Evolutionary conservation across 2,888 invertebrate genomes (phyloP), one percentile per base, ranked within the genome.

Genomic region (Phorcus lineatus): DNA sequence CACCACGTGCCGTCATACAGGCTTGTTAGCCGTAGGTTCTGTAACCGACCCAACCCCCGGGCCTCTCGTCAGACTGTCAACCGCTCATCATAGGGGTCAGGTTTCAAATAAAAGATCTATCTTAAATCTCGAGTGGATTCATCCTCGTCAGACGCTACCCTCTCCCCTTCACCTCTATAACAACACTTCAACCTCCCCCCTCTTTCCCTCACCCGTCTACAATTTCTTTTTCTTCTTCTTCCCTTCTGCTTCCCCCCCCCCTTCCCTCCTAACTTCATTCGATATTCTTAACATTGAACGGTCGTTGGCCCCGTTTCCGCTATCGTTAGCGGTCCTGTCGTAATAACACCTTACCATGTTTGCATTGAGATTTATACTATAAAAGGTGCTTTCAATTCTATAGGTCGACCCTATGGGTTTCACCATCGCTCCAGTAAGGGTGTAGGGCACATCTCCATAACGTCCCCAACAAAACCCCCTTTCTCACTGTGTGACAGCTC

Each of bases 371-470:
- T 31, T 31, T 70, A 70, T 36, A 36, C 36, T 36, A 17, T 36
- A 70, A 70, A 70, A 28, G 70, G 31, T 36, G 70, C 70, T 70
- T 70, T 70, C 70, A 70, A 70, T 70, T 70, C 31, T 70, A 70
- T 36, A 19, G 70, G 40, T 31, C 36, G 70, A 19, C 40, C 70
- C 70, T 36, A 11, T n/a, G 70, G 31, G 70, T 19, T 31, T 70
- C 36, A 31, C 0, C 4, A 70, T 28, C n/a, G 31, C 31, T 40
- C 70, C 40, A 9, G 36, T 28, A 19, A 16, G 4, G 28, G 28
- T n/a, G 19, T 40, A 19, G 70, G 70, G 28, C 70, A 70, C 11
- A 31, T 19, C 70, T 17, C 31, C 13, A 36, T 19, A 31, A 24
- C 28, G 36, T 70, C 36, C 19, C 28, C 70, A 70, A 70, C 31